Conservation (phyloP, 1,140 invertebrate species). For the Ceratosolen solmsi region DNA sequence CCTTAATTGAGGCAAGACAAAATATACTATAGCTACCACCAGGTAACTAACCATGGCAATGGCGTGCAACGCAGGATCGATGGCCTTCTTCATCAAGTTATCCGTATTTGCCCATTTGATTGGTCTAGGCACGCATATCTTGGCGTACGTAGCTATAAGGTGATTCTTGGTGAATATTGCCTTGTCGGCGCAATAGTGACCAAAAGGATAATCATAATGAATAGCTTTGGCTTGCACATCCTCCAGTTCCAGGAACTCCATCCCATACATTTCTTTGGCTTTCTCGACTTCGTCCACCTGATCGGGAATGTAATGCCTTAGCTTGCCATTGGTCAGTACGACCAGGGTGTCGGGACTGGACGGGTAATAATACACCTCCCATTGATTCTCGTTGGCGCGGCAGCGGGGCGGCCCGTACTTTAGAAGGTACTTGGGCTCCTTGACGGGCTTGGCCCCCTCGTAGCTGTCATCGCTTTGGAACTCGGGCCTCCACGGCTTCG, state of each 20-base stretch:
- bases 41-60: constrained; percentile 82
- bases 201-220: constrained; percentile 81
- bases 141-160: constrained; percentile 77
- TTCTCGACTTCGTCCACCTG: constrained; percentile 47
- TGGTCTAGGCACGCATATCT: constrained; percentile 82
- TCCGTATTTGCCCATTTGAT: constrained; percentile 80
- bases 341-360: constrained; percentile 77
- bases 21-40: constrained; percentile 86
- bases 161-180: constrained; percentile 71
- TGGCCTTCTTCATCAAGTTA: constrained; percentile 81
- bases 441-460: constrained; percentile 14
- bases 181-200: constrained; percentile 86
- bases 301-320: constrained; percentile 81
- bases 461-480: constrained; percentile 58
- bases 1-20: constrained; percentile 85
- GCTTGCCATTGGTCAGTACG: constrained; percentile 79
- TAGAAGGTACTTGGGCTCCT: constrained; percentile 58
- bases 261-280: constrained; percentile 71
- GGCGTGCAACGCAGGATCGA: constrained; percentile 84
- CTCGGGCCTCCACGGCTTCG: constrained; percentile 64
- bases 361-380: constrained; percentile 81
- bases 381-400: constrained; percentile 78
- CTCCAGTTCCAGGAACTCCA: constrained; percentile 61
- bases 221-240: constrained; percentile 67
- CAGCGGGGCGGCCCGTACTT: constrained; percentile 81